Evolutionary conservation across 2,888 invertebrate genomes (phyloP).

Genomic region (Copidosoma aretas): DNA sequence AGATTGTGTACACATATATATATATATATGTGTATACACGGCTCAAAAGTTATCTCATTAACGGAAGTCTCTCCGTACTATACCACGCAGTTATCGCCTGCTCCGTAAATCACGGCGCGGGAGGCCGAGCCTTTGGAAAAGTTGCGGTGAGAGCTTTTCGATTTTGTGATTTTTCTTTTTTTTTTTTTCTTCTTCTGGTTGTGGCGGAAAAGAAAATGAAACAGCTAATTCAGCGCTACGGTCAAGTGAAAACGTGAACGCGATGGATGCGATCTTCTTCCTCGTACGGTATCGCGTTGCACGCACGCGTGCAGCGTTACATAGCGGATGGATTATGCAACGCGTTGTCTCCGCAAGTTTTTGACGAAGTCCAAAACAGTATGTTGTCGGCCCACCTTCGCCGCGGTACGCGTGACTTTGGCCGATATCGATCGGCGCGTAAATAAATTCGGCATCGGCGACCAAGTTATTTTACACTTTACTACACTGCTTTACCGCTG

Average conservation of each 20-base stretch:
- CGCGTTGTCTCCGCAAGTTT: too few relatives aligned
- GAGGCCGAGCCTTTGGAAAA: not conserved
- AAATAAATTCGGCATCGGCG: slow-evolving; percentile 3
- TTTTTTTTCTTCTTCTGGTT: too few relatives aligned
- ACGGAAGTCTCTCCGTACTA: not conserved
- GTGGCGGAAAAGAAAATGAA: too few relatives aligned
- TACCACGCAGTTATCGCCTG: not conserved
- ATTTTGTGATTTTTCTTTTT: not conserved
- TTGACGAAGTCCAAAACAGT: not conserved
- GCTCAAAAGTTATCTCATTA: not conserved
- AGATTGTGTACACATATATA: too few relatives aligned
- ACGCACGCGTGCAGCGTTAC: too few relatives aligned
- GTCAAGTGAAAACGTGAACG: too few relatives aligned
- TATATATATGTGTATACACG: too few relatives aligned
- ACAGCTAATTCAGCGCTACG: too few relatives aligned
- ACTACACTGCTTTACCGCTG: too few relatives aligned
- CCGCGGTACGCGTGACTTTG: slow-evolving; percentile 3
- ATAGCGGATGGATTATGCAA: too few relatives aligned
- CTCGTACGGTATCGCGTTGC: too few relatives aligned
- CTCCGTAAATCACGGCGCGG: not conserved
- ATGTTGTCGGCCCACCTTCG: slow-evolving; percentile 11
- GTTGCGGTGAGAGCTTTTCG: not conserved
- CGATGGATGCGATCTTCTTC: too few relatives aligned
- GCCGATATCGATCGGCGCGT: slow-evolving; percentile 15
- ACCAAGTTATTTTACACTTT: not conserved